A percentile compares a stretch with the other conserved stretches of the same genome.
phyloP scores from a whole-genome alignment of 2,888 invertebrate species.

The Mycalesis mineus region DNA sequence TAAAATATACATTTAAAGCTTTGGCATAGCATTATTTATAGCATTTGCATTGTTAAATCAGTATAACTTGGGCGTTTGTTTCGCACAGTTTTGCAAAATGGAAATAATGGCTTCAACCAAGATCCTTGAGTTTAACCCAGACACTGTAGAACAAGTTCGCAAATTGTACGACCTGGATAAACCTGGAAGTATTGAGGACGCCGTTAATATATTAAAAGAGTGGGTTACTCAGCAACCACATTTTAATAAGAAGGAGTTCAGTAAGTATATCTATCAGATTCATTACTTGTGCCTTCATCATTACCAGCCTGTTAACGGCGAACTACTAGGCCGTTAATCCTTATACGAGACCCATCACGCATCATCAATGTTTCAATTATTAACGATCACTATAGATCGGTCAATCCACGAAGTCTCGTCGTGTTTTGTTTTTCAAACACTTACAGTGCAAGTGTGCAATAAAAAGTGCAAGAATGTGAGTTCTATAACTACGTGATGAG shows the following conservation, averaged over 20 bases:
- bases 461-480: too few relatives aligned
- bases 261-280: constrained; percentile 34
- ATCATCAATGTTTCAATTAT: too few relatives aligned
- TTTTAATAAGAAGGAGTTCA: constrained; percentile 42
- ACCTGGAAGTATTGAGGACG: constrained; percentile 35
- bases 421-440: too few relatives aligned
- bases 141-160: constrained; percentile 35
- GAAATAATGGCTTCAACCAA: constrained; percentile 21
- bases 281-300: too few relatives aligned
- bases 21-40: not conserved
- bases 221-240: constrained; percentile 47
- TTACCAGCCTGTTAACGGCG: too few relatives aligned
- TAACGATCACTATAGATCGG: too few relatives aligned
- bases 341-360: too few relatives aligned
- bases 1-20: too few relatives aligned
- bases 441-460: too few relatives aligned
- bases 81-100: constrained; percentile 19
- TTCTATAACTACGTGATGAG: too few relatives aligned
- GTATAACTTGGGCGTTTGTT: constrained; percentile 4
- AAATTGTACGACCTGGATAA: constrained; percentile 38
- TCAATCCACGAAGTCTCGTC: too few relatives aligned
- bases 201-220: constrained; percentile 40
- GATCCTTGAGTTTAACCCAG: constrained; percentile 32
- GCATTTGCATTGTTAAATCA: constrained; percentile 1
- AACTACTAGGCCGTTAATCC: too few relatives aligned